Evolutionary conservation across 2,797 vertebrate genomes (phyloP).

Genomic region (Caiman crocodilus): DNA sequence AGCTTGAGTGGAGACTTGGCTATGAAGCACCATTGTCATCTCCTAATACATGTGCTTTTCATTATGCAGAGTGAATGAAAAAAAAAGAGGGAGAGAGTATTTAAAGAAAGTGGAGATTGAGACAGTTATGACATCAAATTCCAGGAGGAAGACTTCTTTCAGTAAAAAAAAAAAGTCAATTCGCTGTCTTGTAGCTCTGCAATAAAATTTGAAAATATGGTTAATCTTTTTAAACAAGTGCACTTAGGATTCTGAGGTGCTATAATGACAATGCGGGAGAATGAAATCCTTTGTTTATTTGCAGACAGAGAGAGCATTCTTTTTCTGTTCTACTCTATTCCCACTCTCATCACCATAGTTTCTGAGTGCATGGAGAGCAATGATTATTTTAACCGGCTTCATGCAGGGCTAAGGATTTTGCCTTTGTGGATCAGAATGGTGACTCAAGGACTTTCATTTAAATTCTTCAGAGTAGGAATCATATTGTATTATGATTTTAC

Average conservation of each 20-base stretch:
- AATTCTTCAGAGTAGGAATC: background rate
- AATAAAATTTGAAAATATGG: background rate
- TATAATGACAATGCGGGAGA: background rate
- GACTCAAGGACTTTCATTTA: background rate
- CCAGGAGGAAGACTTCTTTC: background rate
- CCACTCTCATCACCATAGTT: background rate
- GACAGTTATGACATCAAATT: background rate
- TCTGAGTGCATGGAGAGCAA: background rate
- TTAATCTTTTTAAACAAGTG: background rate
- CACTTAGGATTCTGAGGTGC: background rate
- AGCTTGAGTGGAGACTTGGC: background rate
- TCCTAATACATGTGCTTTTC: background rate
- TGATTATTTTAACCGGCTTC: background rate
- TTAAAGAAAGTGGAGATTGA: background rate
- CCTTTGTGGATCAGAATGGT: background rate
- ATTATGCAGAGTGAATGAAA: constrained; percentile 1
- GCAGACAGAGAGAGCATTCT: background rate
- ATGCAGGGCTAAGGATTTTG: background rate
- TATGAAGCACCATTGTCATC: background rate
- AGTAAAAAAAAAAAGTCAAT: background rate
- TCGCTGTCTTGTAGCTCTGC: background rate
- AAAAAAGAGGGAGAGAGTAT: background rate
- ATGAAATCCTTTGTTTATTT: background rate
- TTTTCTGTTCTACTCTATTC: background rate
- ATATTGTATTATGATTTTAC: background rate